Evolutionary conservation across 2,797 vertebrate genomes (phyloP).

Genomic region (Ctenochaetus hawaiiensis): DNA sequence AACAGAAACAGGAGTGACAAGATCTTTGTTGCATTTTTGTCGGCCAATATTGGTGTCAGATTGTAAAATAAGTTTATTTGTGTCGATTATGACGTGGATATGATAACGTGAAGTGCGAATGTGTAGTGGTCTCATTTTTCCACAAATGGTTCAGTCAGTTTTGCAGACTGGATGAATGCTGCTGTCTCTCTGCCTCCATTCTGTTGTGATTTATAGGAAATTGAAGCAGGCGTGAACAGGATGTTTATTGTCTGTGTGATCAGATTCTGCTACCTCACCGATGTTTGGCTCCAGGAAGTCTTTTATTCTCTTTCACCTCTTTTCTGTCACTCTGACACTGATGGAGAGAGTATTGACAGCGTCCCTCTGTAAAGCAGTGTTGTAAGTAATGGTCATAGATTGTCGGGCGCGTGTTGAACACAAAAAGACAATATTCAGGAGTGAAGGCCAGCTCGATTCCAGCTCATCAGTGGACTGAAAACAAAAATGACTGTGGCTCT

Average conservation of each 20-base stretch:
- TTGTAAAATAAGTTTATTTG: neutral
- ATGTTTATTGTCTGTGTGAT: conserved; percentile 56
- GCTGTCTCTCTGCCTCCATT: conserved; percentile 7
- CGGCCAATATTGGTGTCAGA: no score
- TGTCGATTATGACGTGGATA: neutral
- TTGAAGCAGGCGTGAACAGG: conserved; percentile 31
- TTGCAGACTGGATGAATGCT: conserved; percentile 4
- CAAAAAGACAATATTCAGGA: conserved; percentile 56
- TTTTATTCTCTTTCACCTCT: conserved; percentile 42
- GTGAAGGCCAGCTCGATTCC: conserved; percentile 56
- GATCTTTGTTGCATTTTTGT: no score
- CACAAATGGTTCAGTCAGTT: no score
- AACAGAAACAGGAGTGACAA: no score
- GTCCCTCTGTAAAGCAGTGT: conserved; percentile 54
- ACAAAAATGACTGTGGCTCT: conserved; percentile 22
- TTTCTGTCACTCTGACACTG: conserved; percentile 55
- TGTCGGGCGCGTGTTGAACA: conserved; percentile 44
- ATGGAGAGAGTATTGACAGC: conserved; percentile 70
- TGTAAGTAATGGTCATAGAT: conserved; percentile 73
- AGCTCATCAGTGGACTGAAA: conserved; percentile 48
- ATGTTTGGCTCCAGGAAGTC: conserved; percentile 45
- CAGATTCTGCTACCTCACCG: conserved; percentile 40
- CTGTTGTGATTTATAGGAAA: conserved; percentile 35
- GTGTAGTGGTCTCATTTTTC: neutral
- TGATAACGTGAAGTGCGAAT: conserved; percentile 10